phyloP scores from a whole-genome alignment of 2,797 vertebrate species.

The Phoebastria nigripes region DNA sequence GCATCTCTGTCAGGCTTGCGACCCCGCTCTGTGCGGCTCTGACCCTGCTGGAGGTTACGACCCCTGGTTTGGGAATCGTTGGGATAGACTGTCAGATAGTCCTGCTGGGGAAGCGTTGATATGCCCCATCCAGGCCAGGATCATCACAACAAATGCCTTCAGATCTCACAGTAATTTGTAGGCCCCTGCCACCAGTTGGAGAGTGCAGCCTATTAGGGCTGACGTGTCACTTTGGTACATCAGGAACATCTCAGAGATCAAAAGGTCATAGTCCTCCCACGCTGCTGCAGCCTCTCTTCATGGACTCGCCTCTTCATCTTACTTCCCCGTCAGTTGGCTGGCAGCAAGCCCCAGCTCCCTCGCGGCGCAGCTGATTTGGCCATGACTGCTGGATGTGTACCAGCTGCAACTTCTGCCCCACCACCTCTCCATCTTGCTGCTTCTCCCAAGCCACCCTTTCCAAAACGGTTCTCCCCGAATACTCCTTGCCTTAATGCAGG shows the following conservation, averaged over 20 bases:
- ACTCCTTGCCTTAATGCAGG: background rate
- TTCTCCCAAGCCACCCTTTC: background rate
- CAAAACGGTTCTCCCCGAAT: rapidly evolving
- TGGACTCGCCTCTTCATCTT: background rate
- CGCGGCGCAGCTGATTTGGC: rapidly evolving
- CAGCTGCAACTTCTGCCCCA: background rate
- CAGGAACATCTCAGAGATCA: conserved; percentile 44
- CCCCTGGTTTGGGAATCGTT: background rate
- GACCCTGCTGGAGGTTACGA: conserved; percentile 52
- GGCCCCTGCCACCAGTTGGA: background rate
- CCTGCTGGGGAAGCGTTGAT: background rate
- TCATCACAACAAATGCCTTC: conserved; percentile 58
- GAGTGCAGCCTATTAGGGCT: conserved; percentile 51
- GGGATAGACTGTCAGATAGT: conserved; percentile 1
- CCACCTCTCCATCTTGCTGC: background rate
- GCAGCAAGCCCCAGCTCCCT: background rate
- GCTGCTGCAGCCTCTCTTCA: conserved; percentile 10
- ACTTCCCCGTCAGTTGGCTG: background rate
- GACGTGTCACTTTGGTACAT: conserved; percentile 55
- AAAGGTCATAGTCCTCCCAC: conserved; percentile 63
- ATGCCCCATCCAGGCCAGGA: background rate
- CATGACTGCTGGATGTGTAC: background rate
- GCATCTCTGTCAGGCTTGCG: conserved; percentile 26
- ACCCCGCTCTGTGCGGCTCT: conserved; percentile 8
- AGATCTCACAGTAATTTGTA: conserved; percentile 61